Evolutionary conservation across 2,113 vertebrate species (phyloP).

Genomic region (Phalacrocorax aristotelis): DNA sequence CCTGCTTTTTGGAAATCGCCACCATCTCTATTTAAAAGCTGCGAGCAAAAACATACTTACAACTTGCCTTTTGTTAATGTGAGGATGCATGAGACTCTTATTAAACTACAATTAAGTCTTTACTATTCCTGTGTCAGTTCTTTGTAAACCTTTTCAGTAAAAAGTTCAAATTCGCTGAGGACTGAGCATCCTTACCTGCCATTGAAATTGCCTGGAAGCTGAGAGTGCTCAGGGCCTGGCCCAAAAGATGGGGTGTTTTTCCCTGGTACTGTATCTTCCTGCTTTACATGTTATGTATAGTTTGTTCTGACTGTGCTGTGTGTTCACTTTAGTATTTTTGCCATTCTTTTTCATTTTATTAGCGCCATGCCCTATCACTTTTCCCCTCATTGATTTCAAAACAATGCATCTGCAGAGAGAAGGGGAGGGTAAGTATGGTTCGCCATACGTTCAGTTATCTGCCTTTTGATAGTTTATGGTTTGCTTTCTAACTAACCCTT

Average conservation of each 20-base stretch:
- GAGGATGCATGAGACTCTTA: constrained; percentile 61
- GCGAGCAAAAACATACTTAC: not conserved
- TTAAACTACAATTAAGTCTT: constrained; percentile 42
- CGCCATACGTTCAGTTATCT: constrained; percentile 76
- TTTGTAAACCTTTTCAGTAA: constrained; percentile 54
- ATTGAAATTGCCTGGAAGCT: constrained; percentile 7
- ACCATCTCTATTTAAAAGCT: not conserved
- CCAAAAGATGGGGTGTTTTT: constrained; percentile 62
- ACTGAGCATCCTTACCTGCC: constrained; percentile 50
- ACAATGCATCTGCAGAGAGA: constrained; percentile 98
- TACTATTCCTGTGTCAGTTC: constrained; percentile 45
- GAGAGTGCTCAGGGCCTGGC: constrained; percentile 53
- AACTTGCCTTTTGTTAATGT: not conserved
- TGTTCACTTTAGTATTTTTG: constrained; percentile 88
- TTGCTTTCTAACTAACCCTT: constrained; percentile 77
- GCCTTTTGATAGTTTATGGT: constrained; percentile 72
- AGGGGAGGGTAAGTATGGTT: constrained; percentile 92
- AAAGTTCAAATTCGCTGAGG: not conserved
- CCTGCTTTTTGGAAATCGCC: not conserved
- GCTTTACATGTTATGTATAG: constrained; percentile 82
- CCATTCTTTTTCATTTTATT: constrained; percentile 87
- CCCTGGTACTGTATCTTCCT: constrained; percentile 73
- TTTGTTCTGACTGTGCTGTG: constrained; percentile 82
- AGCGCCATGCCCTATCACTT: constrained; percentile 91
- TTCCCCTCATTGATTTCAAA: constrained; percentile 98